Evolutionary conservation across 2,888 invertebrate species (phyloP), one percentile per base, ranked within the genome.

Genomic region (Strigamia crassipes): DNA sequence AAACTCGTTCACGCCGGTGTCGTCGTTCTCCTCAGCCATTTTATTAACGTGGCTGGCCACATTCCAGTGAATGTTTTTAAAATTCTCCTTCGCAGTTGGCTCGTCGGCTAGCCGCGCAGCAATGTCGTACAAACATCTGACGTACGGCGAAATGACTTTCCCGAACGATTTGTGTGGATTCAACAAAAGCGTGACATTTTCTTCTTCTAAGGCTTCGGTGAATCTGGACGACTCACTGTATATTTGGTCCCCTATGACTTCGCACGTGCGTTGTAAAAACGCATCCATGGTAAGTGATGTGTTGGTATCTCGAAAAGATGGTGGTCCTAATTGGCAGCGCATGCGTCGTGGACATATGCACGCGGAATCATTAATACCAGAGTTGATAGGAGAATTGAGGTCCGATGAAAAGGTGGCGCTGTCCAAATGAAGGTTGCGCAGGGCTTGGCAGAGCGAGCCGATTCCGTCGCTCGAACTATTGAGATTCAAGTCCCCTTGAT

Each of bases 191-290:
- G 78, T 38, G 5, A 31, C 18, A 15, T 41, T 38, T 18, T 78
- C 34, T 31, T 78, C 78, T 78, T 78, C 34, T 34, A 41, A 78
- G 78, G 78, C 34, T 78, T 78, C 27, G 31, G 31, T 41, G 41
- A 41, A 38, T 78, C 34, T 78, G 21, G 34, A 38, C 9, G 78
- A 15, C 27, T 78, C 34, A 31, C 5, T 9, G 23, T n/a, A 38
- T 21, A 78, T 78, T 78, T 78, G 78, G 41, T 78, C 41, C 78
- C 34, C 78, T 23, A 78, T 78, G 27, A 78, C 78, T 15, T 78
- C 10, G 31, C 78, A 78, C 6, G 78, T 78, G 13, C 78, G 34
- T 38, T 78, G 34, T 38, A 78, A 31, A 78, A 78, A 78, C 18
- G 27, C 12, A 12, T 41, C 41, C 34, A 78, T 78, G 31, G 15